Base-by-base conservation (phyloP, 2,797 vertebrate genomes). In the Danio jaintianensis region DNA sequence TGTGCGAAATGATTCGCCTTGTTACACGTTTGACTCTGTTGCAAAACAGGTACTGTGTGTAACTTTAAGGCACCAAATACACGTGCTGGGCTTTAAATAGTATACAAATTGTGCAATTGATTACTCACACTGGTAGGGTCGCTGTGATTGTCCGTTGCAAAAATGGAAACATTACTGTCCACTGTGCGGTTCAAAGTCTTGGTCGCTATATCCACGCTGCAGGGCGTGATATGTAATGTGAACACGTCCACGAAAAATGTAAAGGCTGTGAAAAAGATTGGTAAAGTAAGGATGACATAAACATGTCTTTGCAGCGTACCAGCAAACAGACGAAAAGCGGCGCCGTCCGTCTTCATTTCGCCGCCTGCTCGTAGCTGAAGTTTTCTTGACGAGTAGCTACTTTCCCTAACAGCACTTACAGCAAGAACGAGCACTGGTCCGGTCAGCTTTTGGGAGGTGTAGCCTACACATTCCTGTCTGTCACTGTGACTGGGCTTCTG, bases 221-320 rank as follows among this genome's bases (percentile, higher is more conserved):
- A 93, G 3, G 81, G 78, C 2, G 43, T 38, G 0, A 36, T 58
- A 12, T 89, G 15, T 1, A 84, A 58, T 0, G 52, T 73, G 70
- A 93, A 93, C 18, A 93, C 87, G 82, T 94, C 93, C 5, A 93
- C 76, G 29, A 93, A 94, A 86, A 93, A 94, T 4, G 92, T 86
- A 36, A 92, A 91, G 0, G 93, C 74, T 1, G 47, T 87, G 78
- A 93, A 90, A 80, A 92, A 73, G 61, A 92, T 92, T 55, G 90
- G 22, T 3, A 94, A 84, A 0, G 87, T 80, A 9, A 94, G 86
- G 5, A 91, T 92, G 85, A 90, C 91, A 81, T 88, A 93, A n/a
- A 91, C 90, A 22, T 87, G 86, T 4, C 83, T 59, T 90, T 93
- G 92, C 73, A 93, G 88, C 15, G 92, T 89, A 69, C 90, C 88